A percentile compares a stretch with the other conserved stretches of the same genome.
These are phyloP conservation scores for Rhodophaea formosa DNA, from an alignment of 2,888 invertebrate species.

Conservation along the genomic window DNA sequence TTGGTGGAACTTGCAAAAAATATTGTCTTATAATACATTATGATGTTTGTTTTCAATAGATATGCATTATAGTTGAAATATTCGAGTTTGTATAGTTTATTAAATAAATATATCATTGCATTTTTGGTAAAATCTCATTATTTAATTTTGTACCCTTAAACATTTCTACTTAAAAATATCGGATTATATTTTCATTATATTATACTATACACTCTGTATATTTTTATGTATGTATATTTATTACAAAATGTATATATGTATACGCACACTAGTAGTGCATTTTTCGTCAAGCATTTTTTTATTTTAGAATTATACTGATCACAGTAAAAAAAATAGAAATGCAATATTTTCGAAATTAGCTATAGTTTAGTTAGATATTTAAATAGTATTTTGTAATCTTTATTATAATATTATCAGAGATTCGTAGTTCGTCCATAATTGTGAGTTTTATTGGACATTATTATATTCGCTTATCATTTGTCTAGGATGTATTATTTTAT, in stretches of 20 bases:
- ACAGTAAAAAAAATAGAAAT: conserved; percentile 34
- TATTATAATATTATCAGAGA: conserved; percentile 37
- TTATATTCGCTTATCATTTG: conserved; percentile 32
- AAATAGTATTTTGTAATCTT: conserved; percentile 41
- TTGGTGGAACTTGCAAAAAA: no score
- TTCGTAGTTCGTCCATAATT: conserved; percentile 37
- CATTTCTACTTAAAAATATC: conserved; percentile 4
- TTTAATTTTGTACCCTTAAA: neutral
- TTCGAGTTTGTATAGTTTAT: no score
- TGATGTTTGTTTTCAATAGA: no score
- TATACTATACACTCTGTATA: conserved; percentile 24
- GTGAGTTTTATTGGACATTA: conserved; percentile 38
- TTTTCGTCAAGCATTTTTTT: conserved; percentile 49
- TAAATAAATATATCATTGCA: no score
- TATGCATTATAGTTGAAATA: no score
- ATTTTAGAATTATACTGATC: conserved; percentile 17
- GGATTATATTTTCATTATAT: conserved; percentile 4
- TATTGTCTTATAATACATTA: no score
- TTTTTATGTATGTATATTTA: conserved; percentile 19
- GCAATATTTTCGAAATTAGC: conserved; percentile 69
- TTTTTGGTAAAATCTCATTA: neutral
- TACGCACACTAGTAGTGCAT: conserved; percentile 55
- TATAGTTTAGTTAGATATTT: conserved; percentile 62
- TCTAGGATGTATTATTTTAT: conserved; percentile 27
- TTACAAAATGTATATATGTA: conserved; percentile 29